Evolutionary conservation across 53 echinoderm and acorn worm species (phyloP), one percentile per base, ranked within the genome.

Genomic region (Temnopleurus reevesii): DNA sequence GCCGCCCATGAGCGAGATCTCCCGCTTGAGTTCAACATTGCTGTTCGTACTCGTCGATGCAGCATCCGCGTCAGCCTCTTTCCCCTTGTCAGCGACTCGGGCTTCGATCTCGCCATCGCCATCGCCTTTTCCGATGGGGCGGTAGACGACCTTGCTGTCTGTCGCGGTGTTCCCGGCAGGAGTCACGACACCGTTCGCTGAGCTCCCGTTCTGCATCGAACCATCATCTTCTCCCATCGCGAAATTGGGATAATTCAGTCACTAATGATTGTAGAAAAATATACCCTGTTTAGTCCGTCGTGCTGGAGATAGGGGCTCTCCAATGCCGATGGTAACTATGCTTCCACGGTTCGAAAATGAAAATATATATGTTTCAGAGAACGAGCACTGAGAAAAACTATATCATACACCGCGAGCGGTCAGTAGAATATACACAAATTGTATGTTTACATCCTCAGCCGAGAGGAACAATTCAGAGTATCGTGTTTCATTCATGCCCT

Each of bases 1-100:
- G 0, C 96, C 96, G 56, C 94, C 92, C 17, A 92, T 86, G 4
- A 96, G 87, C 12, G 92, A 89, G 81, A 96, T 90, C 27, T 91
- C 91, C 1, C 94, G 91, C 61, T 92, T 94, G 35, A 96, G 85
- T 46, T 91, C 91, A 1, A 95, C 91, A 28, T 46, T 56, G 55
- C 71, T 71, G 8, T 4, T 7, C 2, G 15, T 33, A 6, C 24
- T 51, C 6, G 41, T 4, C 6, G 44, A 77, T 1, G 36, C 17
- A n/a, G n/a, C 88, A 23, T 87, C 88, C 0, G 33, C 63, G 12
- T 7, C 46, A 0, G 41, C 71, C 23, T 65, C 71, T 27, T 24
- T 61, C 31, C 45, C 59, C 71, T 87, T 87, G 21, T 65, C 88
- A 33, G 88, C 88, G 12, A 87, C 66, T 35, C 71, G 46, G 34